These are phyloP conservation scores for Brachypteracias leptosomus DNA, from an alignment of 2,113 vertebrate species.

Conservation along the genomic window DNA sequence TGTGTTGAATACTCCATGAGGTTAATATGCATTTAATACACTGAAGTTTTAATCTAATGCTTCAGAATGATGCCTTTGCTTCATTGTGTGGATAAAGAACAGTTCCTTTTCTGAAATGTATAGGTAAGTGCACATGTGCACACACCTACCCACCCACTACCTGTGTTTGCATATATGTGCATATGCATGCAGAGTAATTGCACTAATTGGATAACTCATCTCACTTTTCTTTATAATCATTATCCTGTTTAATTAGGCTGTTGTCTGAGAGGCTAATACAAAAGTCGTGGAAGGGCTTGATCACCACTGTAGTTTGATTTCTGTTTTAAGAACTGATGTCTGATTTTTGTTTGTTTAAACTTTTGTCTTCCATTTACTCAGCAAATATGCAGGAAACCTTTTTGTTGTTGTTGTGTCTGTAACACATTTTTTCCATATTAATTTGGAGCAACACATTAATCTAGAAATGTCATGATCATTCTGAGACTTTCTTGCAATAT, in stretches of 20 bases:
- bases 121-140: conserved; percentile 54
- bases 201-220: conserved; percentile 25
- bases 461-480: background rate
- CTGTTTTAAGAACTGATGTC: background rate
- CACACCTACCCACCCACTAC: conserved; percentile 8
- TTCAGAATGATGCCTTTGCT: conserved; percentile 58
- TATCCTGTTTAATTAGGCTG: background rate
- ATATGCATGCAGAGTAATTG: conserved; percentile 31
- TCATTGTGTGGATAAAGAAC: conserved; percentile 53
- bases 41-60: conserved; percentile 53
- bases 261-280: background rate
- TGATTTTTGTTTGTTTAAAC: background rate
- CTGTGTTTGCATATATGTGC: conserved; percentile 21
- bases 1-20: conserved; percentile 3
- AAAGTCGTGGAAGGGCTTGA: conserved; percentile 14
- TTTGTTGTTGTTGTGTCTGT: background rate
- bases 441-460: background rate
- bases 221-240: background rate
- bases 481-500: background rate
- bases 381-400: background rate
- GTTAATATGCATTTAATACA: conserved; percentile 24
- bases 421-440: background rate
- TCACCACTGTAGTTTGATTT: background rate
- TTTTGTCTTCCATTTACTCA: background rate
- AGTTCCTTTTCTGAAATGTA: conserved; percentile 53